phyloP scores from a whole-genome alignment of 2,888 invertebrate species.

The Philopedon plagiatum region DNA sequence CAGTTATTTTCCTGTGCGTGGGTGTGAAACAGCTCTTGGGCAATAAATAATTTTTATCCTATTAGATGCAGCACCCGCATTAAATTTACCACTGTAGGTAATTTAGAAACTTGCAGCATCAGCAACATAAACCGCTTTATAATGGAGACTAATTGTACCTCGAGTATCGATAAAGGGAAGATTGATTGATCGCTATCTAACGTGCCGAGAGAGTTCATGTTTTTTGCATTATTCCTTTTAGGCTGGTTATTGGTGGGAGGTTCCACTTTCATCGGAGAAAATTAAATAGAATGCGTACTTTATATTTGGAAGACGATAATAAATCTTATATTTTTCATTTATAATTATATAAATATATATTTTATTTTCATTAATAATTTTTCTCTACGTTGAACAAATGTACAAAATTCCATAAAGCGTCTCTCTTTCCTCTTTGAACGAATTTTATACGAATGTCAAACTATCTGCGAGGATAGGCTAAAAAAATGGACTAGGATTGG shows the following conservation, averaged over 20 bases:
- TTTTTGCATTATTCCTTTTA: constrained; percentile 31
- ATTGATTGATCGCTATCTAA: constrained; percentile 47
- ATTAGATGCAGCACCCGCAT: constrained; percentile 30
- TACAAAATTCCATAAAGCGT: too few relatives aligned
- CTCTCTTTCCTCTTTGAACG: too few relatives aligned
- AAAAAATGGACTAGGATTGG: too few relatives aligned
- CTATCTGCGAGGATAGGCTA: too few relatives aligned
- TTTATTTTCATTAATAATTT: too few relatives aligned
- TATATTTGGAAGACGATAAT: too few relatives aligned
- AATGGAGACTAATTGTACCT: constrained; percentile 47
- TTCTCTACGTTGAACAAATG: too few relatives aligned
- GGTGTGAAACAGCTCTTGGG: too few relatives aligned
- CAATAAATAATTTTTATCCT: not conserved
- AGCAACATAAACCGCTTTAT: constrained; percentile 42
- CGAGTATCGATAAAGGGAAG: constrained; percentile 35
- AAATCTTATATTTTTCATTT: too few relatives aligned
- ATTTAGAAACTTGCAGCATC: constrained; percentile 44
- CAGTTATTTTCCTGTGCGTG: too few relatives aligned
- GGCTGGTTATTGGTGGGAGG: constrained; percentile 4
- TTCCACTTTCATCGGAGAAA: constrained; percentile 4
- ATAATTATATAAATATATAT: too few relatives aligned
- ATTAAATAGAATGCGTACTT: not conserved
- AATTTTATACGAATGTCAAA: too few relatives aligned
- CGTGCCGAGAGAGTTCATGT: constrained; percentile 31
- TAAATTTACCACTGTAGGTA: constrained; percentile 29